Evolutionary conservation across 2,888 invertebrate species (phyloP).

Genomic region (Eupithecia vulgata): DNA sequence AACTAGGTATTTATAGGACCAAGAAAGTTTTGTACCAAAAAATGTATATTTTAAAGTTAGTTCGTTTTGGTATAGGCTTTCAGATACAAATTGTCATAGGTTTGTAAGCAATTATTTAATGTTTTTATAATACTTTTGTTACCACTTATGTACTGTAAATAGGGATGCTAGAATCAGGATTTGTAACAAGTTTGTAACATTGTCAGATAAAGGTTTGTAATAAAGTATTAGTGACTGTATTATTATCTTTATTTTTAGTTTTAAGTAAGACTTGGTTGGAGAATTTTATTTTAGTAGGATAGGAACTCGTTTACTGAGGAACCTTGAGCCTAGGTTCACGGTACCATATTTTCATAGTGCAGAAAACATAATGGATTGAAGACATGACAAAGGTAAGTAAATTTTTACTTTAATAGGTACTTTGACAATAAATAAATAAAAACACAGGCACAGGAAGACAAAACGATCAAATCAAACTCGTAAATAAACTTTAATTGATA

Average conservation of each 20-base stretch:
- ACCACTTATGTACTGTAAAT: conserved; percentile 70
- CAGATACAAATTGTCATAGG: conserved; percentile 76
- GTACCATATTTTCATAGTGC: neutral
- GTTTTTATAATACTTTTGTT: conserved; percentile 67
- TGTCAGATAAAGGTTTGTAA: conserved; percentile 64
- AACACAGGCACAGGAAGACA: neutral
- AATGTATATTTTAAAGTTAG: conserved; percentile 78
- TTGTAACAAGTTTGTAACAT: conserved; percentile 45
- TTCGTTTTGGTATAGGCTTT: conserved; percentile 79
- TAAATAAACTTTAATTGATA: neutral
- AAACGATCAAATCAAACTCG: neutral
- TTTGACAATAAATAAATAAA: neutral
- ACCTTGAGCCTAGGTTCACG: no score
- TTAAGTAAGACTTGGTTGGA: conserved; percentile 16
- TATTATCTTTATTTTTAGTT: conserved; percentile 52
- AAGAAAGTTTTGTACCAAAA: conserved; percentile 81
- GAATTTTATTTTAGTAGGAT: neutral
- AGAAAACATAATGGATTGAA: neutral
- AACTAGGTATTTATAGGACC: conserved; percentile 66
- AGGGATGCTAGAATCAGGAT: conserved; percentile 59
- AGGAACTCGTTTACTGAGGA: no score
- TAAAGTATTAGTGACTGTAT: conserved; percentile 71
- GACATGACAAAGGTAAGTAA: neutral
- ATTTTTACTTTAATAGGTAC: neutral
- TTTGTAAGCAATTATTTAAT: conserved; percentile 70